phyloP scores from a whole-genome alignment of 2,888 invertebrate species.

The Oscheius sp. region DNA sequence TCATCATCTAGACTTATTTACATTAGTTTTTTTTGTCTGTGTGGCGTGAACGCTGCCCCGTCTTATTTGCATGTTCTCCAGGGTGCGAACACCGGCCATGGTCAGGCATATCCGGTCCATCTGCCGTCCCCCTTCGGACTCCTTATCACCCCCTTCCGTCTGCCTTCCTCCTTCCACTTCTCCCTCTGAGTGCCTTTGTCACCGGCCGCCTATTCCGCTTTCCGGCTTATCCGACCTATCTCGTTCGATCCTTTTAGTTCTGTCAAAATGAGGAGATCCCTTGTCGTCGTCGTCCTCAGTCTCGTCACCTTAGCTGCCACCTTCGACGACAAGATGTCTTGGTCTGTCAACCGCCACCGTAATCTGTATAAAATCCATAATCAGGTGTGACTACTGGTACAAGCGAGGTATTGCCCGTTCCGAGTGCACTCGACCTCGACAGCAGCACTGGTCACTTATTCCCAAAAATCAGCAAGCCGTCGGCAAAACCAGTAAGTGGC shows the following conservation, averaged over 20 bases:
- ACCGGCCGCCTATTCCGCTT: slow-evolving; percentile 24
- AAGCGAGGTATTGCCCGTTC: slow-evolving; percentile 34
- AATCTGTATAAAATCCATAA: slow-evolving; percentile 10
- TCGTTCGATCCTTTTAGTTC: neutral
- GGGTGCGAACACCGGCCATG: slow-evolving; percentile 36
- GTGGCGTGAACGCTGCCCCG: slow-evolving; percentile 15
- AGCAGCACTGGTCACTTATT: slow-evolving; percentile 28
- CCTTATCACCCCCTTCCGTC: slow-evolving; percentile 12
- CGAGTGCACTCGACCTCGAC: slow-evolving; percentile 35
- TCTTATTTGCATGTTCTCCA: slow-evolving; percentile 35
- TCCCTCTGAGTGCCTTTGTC: slow-evolving; percentile 28
- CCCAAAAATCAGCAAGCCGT: slow-evolving; percentile 2
- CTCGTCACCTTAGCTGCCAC: neutral
- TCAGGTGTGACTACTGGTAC: slow-evolving; percentile 46
- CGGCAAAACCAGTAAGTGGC: slow-evolving; percentile 15
- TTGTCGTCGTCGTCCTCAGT: neutral
- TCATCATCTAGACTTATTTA: neutral
- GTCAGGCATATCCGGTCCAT: slow-evolving; percentile 23
- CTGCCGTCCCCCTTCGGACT: slow-evolving; percentile 16
- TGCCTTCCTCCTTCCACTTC: neutral
- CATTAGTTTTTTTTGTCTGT: neutral
- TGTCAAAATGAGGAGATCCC: neutral
- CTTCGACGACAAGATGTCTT: slow-evolving; percentile 20
- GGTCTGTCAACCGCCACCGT: neutral
- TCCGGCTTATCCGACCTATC: neutral